phyloP scores from a whole-genome alignment of 2,888 invertebrate genomes.

The Anticlea derivata region DNA sequence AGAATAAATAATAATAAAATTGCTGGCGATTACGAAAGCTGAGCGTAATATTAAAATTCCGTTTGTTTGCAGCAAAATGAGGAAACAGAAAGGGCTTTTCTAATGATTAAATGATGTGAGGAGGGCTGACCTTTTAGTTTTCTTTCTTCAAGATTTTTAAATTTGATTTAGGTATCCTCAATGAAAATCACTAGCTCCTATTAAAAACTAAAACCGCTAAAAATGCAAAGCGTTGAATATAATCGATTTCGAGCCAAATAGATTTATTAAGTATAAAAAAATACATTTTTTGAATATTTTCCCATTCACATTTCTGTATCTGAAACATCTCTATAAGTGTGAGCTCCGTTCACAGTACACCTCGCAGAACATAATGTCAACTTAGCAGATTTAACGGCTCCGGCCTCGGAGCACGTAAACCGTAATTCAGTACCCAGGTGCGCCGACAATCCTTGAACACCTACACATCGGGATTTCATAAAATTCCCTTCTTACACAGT shows the following conservation, averaged over 20 bases:
- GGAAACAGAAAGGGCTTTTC: conserved; percentile 61
- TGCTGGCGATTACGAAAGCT: conserved; percentile 52
- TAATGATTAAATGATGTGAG: conserved; percentile 73
- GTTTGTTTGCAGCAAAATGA: conserved; percentile 67
- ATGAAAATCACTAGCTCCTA: too few relatives aligned
- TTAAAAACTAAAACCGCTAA: too few relatives aligned
- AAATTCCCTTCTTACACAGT: conserved; percentile 51
- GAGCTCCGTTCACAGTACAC: conserved; percentile 7
- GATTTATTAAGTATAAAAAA: too few relatives aligned
- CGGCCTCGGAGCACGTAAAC: conserved; percentile 55
- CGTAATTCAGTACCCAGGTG: conserved; percentile 75
- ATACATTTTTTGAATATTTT: too few relatives aligned
- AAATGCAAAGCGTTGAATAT: too few relatives aligned
- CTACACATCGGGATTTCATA: conserved; percentile 71
- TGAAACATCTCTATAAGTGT: conserved; percentile 3
- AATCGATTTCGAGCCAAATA: too few relatives aligned
- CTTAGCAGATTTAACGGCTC: conserved; percentile 47
- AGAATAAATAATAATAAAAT: conserved; percentile 48
- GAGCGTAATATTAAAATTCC: conserved; percentile 66
- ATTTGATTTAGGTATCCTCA: too few relatives aligned
- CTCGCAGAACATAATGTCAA: conserved; percentile 29
- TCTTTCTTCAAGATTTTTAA: neutral
- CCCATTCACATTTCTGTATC: neutral
- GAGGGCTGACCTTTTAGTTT: neutral
- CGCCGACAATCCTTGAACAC: conserved; percentile 59